Evolutionary conservation across 1,140 invertebrate species (phyloP).

Genomic region (Leptopilina clavipes): DNA sequence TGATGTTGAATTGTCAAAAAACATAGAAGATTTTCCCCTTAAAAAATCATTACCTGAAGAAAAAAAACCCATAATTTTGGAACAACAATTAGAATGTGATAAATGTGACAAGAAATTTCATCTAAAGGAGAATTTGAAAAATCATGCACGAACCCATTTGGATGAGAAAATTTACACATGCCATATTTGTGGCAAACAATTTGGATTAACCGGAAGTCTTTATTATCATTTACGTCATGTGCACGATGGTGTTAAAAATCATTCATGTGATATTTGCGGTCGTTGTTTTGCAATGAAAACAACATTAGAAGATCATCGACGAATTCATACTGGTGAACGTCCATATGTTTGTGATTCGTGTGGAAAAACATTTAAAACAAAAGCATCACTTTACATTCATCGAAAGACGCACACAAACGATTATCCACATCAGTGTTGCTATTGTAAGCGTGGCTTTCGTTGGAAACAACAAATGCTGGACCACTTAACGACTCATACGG

Average conservation of each 20-base stretch:
- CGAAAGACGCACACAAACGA: constrained; percentile 73
- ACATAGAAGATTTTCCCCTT: no score
- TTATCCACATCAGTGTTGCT: constrained; percentile 72
- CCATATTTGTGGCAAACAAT: constrained; percentile 59
- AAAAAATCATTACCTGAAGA: no score
- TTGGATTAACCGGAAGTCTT: constrained; percentile 57
- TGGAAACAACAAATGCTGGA: constrained; percentile 73
- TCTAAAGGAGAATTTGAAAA: constrained; percentile 46
- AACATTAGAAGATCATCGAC: constrained; percentile 78
- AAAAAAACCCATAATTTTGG: no score
- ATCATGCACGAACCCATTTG: constrained; percentile 50
- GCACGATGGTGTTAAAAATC: constrained; percentile 67
- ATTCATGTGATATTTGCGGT: constrained; percentile 68
- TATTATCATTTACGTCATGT: constrained; percentile 61
- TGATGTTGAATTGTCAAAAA: no score
- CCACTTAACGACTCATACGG: constrained; percentile 74
- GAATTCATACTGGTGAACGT: constrained; percentile 79
- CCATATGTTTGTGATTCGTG: constrained; percentile 81
- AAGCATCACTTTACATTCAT: constrained; percentile 77
- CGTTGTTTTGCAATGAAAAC: constrained; percentile 74
- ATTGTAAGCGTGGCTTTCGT: constrained; percentile 73
- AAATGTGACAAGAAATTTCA: constrained; percentile 56
- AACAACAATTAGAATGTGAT: constrained; percentile 39
- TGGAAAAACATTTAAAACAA: constrained; percentile 75
- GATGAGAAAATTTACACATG: constrained; percentile 54